These are phyloP conservation scores for Andrena camellia DNA, from an alignment of 2,888 invertebrate genomes.

Conservation along the genomic window DNA sequence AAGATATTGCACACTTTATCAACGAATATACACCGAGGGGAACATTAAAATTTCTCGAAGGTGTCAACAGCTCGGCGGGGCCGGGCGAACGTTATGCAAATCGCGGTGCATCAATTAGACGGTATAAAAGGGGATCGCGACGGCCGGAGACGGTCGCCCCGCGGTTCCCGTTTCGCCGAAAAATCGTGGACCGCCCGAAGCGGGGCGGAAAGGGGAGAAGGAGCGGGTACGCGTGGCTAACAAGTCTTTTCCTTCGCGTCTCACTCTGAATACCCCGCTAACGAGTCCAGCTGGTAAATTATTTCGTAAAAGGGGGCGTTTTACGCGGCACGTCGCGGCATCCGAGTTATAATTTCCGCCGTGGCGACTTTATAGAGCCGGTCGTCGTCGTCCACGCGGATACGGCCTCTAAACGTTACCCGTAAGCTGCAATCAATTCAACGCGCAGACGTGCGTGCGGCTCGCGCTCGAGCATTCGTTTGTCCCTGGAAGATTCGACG, in stretches of 20 bases:
- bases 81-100: conserved; percentile 59
- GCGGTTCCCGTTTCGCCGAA: conserved; percentile 39
- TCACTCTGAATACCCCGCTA: conserved; percentile 70
- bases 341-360: conserved; percentile 78
- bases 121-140: conserved; percentile 1
- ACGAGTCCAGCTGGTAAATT: conserved; percentile 77
- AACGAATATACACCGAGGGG: conserved; percentile 17
- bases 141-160: conserved; percentile 4
- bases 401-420: conserved; percentile 63
- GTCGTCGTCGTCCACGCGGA: conserved; percentile 51
- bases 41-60: conserved; percentile 61
- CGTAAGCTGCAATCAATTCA: conserved; percentile 73
- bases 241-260: conserved; percentile 65
- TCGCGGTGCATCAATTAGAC: conserved; percentile 58
- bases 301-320: conserved; percentile 73
- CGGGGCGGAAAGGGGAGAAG: not conserved
- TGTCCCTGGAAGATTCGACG: conserved; percentile 15
- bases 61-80: conserved; percentile 59
- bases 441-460: conserved; percentile 25
- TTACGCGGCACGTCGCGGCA: conserved; percentile 65
- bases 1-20: conserved; percentile 45
- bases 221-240: conserved; percentile 60
- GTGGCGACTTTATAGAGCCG: conserved; percentile 77
- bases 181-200: conserved; percentile 44
- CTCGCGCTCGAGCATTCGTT: conserved; percentile 12